Conservation (phyloP, 2,113 vertebrate genomes). For the Camelus bactrianus region DNA sequence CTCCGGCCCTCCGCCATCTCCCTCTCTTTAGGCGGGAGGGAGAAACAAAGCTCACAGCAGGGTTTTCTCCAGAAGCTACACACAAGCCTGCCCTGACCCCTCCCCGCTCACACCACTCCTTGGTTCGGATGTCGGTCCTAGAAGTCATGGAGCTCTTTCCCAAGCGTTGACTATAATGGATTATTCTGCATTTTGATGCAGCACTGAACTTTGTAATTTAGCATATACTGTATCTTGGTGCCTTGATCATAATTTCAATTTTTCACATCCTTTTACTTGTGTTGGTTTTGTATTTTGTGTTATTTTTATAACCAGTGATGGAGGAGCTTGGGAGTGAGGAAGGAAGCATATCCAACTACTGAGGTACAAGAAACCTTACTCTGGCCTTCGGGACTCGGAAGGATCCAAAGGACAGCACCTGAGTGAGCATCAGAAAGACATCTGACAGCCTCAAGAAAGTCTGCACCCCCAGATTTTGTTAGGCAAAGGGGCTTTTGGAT, state of each 20-base stretch:
- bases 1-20: too few relatives aligned
- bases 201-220: not conserved
- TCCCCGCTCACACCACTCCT: not conserved
- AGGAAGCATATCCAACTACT: not conserved
- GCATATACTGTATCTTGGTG: not conserved
- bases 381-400: not conserved
- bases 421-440: not conserved
- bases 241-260: not conserved
- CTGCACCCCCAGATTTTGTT: not conserved
- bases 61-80: not conserved
- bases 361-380: not conserved
- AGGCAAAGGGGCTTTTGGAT: not conserved
- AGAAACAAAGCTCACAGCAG: not conserved
- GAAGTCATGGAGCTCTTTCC: not conserved
- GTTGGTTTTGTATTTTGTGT: not conserved
- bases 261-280: not conserved
- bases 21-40: not conserved
- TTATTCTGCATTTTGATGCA: not conserved
- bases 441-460: rapidly evolving
- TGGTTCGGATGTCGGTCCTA: not conserved
- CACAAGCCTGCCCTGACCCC: not conserved
- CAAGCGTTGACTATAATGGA: rapidly evolving
- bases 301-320: not conserved
- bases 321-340: not conserved
- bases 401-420: too few relatives aligned